Conservation (phyloP, 1,140 invertebrate genomes). For the Halesus radiatus region DNA sequence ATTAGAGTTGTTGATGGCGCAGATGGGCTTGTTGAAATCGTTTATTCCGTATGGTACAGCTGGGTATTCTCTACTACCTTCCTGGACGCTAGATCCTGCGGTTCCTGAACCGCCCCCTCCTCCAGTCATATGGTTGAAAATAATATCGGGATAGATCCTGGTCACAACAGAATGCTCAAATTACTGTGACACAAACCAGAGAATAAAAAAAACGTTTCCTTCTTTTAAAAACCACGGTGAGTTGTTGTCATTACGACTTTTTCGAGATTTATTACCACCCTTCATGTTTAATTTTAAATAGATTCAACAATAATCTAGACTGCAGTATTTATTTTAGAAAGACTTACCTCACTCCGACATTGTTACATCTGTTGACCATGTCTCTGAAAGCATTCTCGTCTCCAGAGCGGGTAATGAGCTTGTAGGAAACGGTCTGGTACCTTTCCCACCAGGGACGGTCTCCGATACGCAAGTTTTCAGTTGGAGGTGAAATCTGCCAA, state of each 20-base stretch:
- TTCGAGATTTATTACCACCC: no score
- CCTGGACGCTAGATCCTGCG: slow-evolving; percentile 72
- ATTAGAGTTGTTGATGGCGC: slow-evolving; percentile 73
- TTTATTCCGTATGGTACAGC: slow-evolving; percentile 71
- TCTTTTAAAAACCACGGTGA: no score
- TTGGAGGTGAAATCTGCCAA: slow-evolving; percentile 70
- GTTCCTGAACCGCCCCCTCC: slow-evolving; percentile 67
- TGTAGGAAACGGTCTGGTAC: slow-evolving; percentile 90
- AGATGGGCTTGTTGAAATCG: slow-evolving; percentile 71
- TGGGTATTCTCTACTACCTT: slow-evolving; percentile 70
- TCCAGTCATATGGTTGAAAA: slow-evolving; percentile 85
- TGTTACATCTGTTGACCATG: slow-evolving; percentile 84
- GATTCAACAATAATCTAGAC: no score
- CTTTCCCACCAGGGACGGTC: slow-evolving; percentile 79
- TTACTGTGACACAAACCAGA: no score
- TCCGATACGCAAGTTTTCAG: slow-evolving; percentile 73
- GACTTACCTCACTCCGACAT: slow-evolving; percentile 76
- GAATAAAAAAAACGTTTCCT: no score
- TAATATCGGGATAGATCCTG: slow-evolving; percentile 81
- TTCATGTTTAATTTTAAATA: no score
- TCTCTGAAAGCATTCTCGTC: slow-evolving; percentile 78
- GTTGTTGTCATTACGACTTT: no score
- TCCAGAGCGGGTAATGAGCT: slow-evolving; percentile 81
- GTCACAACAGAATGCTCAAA: no score
- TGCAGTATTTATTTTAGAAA: neutral